phyloP scores from a whole-genome alignment of 2,113 vertebrate species.

The Rhizomys pruinosus region DNA sequence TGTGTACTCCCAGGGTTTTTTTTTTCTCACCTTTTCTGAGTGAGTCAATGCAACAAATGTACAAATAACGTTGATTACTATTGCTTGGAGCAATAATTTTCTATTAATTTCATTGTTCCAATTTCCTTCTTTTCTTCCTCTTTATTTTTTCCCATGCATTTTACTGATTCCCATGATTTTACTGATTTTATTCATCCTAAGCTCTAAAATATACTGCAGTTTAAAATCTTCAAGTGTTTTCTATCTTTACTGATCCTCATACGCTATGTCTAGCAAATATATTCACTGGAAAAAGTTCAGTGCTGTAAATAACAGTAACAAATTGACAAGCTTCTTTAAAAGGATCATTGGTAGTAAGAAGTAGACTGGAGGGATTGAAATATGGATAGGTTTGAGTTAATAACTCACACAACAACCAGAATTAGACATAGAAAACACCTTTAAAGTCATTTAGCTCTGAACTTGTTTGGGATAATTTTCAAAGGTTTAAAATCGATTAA shows the following conservation, averaged over 20 bases:
- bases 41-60: background rate
- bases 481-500: background rate
- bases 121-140: background rate
- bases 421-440: background rate
- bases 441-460: background rate
- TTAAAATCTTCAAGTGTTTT: background rate
- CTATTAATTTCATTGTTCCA: background rate
- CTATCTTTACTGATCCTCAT: background rate
- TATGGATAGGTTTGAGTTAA: background rate
- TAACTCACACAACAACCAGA: background rate
- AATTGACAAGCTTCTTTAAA: background rate
- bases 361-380: background rate
- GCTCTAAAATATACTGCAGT: background rate
- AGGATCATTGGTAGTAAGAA: background rate
- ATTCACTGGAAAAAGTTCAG: background rate
- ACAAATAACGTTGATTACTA: background rate
- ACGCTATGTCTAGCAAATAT: background rate
- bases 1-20: no score
- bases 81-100: background rate
- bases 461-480: conserved; percentile 44
- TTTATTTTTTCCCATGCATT: background rate
- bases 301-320: background rate
- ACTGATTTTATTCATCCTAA: conserved; percentile 25
- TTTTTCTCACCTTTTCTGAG: no score
- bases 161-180: background rate